Conservation (phyloP, 1,140 invertebrate species). For the Bombus vancouverensis region DNA sequence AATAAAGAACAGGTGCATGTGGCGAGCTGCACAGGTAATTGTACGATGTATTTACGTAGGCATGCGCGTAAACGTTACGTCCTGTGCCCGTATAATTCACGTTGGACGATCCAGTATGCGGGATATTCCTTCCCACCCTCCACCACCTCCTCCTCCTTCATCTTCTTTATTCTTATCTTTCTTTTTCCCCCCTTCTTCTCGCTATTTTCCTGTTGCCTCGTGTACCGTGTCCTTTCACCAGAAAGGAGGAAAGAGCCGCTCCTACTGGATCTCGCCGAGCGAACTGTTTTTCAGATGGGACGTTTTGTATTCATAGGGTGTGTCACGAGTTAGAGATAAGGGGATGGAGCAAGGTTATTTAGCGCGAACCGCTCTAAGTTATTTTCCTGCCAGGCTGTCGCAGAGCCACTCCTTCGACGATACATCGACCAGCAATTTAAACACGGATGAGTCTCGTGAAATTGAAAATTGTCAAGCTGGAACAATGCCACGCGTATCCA, state of each 20-base stretch:
- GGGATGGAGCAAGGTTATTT: slow-evolving; percentile 23
- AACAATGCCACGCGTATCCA: not conserved
- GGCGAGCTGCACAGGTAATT: slow-evolving; percentile 43
- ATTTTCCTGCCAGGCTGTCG: not conserved
- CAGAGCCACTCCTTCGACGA: too few relatives aligned
- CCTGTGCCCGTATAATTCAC: slow-evolving; percentile 40
- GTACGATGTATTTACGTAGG: slow-evolving; percentile 54
- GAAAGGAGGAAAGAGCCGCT: not conserved
- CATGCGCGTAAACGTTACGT: slow-evolving; percentile 45
- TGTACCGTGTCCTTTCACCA: not conserved
- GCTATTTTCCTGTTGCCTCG: not conserved
- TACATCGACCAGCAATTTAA: not conserved
- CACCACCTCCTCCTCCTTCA: not conserved
- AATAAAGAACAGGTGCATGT: slow-evolving; percentile 63
- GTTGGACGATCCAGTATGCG: slow-evolving; percentile 12
- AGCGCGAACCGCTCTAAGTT: slow-evolving; percentile 4
- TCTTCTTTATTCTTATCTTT: too few relatives aligned
- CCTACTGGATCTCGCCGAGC: not conserved
- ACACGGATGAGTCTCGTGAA: not conserved
- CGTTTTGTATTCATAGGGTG: slow-evolving; percentile 27
- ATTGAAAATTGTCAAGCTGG: not conserved
- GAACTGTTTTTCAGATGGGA: slow-evolving; percentile 10
- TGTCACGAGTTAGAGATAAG: slow-evolving; percentile 27
- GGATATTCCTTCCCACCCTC: not conserved
- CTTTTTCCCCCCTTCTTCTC: not conserved